Evolutionary conservation across 1,140 invertebrate species (phyloP), one percentile per base, ranked within the genome.

Genomic region (Drosophila lacertosa): DNA sequence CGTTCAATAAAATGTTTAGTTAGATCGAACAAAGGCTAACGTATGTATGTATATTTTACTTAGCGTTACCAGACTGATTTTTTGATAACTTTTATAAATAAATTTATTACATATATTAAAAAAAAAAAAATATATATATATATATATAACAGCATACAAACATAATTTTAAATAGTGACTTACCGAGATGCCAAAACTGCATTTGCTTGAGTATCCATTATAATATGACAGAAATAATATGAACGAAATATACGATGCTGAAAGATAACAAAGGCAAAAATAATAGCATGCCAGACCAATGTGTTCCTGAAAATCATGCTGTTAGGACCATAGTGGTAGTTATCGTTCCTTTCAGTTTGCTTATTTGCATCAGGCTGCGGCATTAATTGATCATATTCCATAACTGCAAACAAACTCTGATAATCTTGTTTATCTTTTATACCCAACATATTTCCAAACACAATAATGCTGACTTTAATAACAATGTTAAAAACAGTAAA

Each of bases 141-240:
- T 29, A 29, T 0, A n/a, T n/a, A n/a, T n/a, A n/a, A n/a, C n/a
- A n/a, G n/a, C n/a, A n/a, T 16, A 13, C 2, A 5, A 5, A 39
- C 15, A 44, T 18, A 26, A 5, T n/a, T n/a, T n/a, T n/a, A n/a
- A 18, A 0, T 48, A 5, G 2, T 7, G 22, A 37, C 54, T 82
- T 92, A 96, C 95, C 96, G 94, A 0, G 97, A 98, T 1, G 98
- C 97, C 4, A 99, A 92, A 72, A 97, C 95, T 37, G 96, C 96
- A 92, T 98, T 98, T 0, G 98, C 97, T 92, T 98, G 97, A 9
- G 97, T 96, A 86, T 99, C 98, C 81, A 96, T 95, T 2, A 99
- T 96, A 42, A 99, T 95, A 91, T 99, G 96, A 88, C 97, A 97
- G 92, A 99, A 99, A 91, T 99, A 99, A 90, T 98, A 97, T 77